Conservation (phyloP, 2,888 invertebrate species). For the Phania funesta region DNA sequence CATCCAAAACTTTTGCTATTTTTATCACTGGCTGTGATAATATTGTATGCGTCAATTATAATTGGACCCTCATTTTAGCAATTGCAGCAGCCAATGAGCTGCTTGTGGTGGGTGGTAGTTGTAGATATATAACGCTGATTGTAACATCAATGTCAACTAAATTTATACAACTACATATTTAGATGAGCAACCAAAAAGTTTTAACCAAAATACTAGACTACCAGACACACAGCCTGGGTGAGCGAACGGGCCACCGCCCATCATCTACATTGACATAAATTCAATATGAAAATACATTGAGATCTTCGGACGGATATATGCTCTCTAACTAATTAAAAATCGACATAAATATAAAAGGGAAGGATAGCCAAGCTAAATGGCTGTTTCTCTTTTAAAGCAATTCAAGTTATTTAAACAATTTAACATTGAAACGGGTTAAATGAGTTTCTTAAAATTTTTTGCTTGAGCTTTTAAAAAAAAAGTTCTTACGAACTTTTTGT, state of each 20-base stretch:
- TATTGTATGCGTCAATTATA: not conserved
- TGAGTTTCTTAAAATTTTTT: too few species aligned
- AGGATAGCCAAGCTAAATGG: not conserved
- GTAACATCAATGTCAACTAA: conserved; percentile 8
- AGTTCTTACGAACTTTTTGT: too few species aligned
- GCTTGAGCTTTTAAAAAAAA: too few species aligned
- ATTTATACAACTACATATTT: not conserved
- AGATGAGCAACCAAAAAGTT: not conserved
- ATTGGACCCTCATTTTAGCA: not conserved
- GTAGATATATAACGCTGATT: not conserved
- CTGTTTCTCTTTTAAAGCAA: too few species aligned
- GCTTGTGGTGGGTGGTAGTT: not conserved
- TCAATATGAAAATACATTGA: conserved; percentile 47
- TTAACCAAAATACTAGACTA: not conserved
- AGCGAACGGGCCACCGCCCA: not conserved
- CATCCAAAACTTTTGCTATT: too few species aligned
- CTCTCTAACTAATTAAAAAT: conserved; percentile 37
- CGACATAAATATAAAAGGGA: conserved; percentile 6
- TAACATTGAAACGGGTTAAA: too few species aligned
- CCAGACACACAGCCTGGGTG: not conserved
- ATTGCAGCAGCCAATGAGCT: not conserved
- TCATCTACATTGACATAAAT: conserved; percentile 48
- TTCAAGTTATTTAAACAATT: too few species aligned
- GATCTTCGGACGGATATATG: conserved; percentile 7
- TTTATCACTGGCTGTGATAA: too few species aligned